Evolutionary conservation across 2,113 vertebrate species (phyloP).

Genomic region (Labeo catla): DNA sequence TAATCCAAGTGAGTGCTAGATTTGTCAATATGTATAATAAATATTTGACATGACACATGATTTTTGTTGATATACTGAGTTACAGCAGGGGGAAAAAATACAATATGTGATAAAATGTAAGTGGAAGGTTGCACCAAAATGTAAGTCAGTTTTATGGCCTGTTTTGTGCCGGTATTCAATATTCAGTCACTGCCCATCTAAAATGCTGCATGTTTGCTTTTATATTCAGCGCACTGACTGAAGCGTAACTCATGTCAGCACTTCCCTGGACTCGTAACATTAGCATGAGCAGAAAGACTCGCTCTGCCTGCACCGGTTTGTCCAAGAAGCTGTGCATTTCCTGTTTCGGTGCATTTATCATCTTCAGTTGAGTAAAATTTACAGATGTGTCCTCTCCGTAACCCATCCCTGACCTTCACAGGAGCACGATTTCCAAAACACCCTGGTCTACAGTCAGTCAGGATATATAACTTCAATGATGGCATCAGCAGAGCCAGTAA

Average conservation of each 20-base stretch:
- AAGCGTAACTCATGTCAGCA: conserved; percentile 22
- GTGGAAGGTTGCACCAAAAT: not conserved
- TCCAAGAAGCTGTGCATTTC: not conserved
- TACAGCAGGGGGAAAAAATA: not conserved
- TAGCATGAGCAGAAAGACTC: conserved; percentile 12
- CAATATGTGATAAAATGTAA: not conserved
- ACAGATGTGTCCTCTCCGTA: conserved; percentile 23
- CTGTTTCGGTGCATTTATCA: conserved; percentile 23
- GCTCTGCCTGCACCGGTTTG: not conserved
- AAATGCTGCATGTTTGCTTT: conserved; percentile 21
- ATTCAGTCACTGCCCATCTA: not conserved
- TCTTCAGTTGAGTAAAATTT: conserved; percentile 27
- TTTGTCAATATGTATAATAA: not conserved
- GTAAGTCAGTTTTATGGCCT: not conserved
- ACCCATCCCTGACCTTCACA: conserved; percentile 34
- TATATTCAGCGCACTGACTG: conserved; percentile 17
- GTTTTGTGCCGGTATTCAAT: not conserved
- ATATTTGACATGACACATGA: not conserved
- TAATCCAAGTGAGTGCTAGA: not conserved
- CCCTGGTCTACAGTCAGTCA: not conserved
- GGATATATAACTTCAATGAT: conserved; percentile 29
- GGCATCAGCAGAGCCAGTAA: conserved; percentile 41
- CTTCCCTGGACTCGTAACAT: conserved; percentile 5
- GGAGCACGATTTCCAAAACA: conserved; percentile 23
- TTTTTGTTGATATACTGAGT: not conserved